Evolutionary conservation across 2,113 vertebrate species (phyloP).

Genomic region (Anthoscopus minutus): DNA sequence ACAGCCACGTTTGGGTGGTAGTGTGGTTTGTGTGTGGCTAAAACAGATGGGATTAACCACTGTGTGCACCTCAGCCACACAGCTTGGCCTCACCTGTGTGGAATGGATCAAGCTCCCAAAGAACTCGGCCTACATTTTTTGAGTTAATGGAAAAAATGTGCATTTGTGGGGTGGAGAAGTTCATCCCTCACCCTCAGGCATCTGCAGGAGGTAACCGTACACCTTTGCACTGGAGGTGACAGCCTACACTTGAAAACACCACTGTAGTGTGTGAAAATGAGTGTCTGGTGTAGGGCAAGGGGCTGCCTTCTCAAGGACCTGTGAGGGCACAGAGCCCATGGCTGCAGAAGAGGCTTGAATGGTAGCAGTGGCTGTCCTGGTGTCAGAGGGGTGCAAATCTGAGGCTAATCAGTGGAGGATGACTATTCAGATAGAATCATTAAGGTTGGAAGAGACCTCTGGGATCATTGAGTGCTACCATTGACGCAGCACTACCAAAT

Average conservation of each 20-base stretch:
- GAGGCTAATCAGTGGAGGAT: not conserved
- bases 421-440: not conserved
- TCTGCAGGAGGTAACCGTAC: not conserved
- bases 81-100: not conserved
- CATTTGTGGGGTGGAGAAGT: not conserved
- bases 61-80: fast-evolving
- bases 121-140: not conserved
- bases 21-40: not conserved
- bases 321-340: not conserved
- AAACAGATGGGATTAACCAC: not conserved
- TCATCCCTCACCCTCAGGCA: not conserved
- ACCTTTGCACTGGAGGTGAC: not conserved
- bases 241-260: not conserved
- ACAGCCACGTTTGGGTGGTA: fast-evolving
- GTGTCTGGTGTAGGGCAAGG: not conserved
- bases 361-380: not conserved
- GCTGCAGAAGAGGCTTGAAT: not conserved
- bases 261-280: not conserved
- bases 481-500: not conserved
- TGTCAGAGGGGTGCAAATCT: not conserved
- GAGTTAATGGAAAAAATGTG: not conserved
- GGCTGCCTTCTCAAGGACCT: not conserved
- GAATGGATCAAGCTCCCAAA: not conserved
- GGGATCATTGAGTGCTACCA: not conserved
- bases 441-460: not conserved